A percentile compares a stretch with the other conserved stretches of the same genome.
Evolutionary conservation across 2,888 invertebrate genomes (phyloP).

Genomic region (Strigamia transsilvanica): DNA sequence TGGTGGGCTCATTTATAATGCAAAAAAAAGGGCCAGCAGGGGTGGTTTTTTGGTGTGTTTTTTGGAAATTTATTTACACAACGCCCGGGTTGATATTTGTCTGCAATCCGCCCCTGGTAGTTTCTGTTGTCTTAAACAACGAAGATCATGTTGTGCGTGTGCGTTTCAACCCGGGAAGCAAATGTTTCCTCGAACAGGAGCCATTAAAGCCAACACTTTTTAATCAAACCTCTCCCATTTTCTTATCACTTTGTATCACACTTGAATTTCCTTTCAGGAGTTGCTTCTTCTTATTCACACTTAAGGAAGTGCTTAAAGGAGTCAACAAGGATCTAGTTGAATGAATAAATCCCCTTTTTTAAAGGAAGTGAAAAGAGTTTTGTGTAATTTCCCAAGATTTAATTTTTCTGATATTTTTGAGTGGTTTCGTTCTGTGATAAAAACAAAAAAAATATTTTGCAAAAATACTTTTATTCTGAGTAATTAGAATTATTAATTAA

Average conservation of each 20-base stretch:
- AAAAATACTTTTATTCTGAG: background rate
- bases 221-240: background rate
- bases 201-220: background rate
- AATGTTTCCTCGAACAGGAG: background rate
- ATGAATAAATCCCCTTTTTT: slow-evolving; percentile 15
- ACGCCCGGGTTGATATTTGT: too few relatives aligned
- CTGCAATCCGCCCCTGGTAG: too few relatives aligned
- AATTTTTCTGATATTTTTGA: background rate
- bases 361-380: slow-evolving; percentile 16
- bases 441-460: background rate
- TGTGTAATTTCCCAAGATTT: slow-evolving; percentile 26
- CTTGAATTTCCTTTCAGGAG: slow-evolving; percentile 20
- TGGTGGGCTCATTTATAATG: too few relatives aligned
- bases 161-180: too few relatives aligned
- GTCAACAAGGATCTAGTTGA: slow-evolving; percentile 23
- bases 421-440: background rate
- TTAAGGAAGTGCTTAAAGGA: slow-evolving; percentile 29
- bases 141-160: too few relatives aligned
- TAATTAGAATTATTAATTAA: background rate
- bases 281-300: slow-evolving; percentile 23
- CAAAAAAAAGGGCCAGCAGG: too few relatives aligned
- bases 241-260: slow-evolving; percentile 14
- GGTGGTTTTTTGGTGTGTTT: too few relatives aligned
- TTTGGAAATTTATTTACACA: too few relatives aligned
- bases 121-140: too few relatives aligned